Evolutionary conservation across 1,140 invertebrate genomes (phyloP), one percentile per base, ranked within the genome.

Genomic region (Zophobas atratus): DNA sequence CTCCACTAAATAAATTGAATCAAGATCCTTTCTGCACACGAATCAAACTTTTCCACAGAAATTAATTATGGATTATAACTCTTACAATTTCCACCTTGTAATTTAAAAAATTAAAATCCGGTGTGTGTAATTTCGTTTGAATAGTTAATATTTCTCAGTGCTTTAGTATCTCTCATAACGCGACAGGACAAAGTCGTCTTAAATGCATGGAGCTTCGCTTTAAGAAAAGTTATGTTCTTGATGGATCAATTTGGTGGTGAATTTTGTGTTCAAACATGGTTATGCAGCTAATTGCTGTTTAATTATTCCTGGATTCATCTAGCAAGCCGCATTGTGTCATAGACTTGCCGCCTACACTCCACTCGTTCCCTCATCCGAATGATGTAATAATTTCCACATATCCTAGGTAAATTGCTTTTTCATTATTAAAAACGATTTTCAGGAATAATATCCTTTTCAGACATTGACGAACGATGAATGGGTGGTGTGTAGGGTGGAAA

Each of bases 281-380:
- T 67, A 67, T 67, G 60, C 60, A 67, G 60, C 39, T 67, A 67
- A 67, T 67, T 67, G 60, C 60, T 67, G 38, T 67, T 67, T 67
- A 67, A 67, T 67, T 67, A 67, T 67, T 67, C 60, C 38, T 67
- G 60, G 60, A 67, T 67, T 67, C 60, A 67, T 67, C 60, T 67
- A 43, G 60, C 60, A 6, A 67, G 33, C 60, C 38, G 60, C 39
- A 67, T 67, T 67, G 39, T 67, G 60, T 67, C 60, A 41, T 67
- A 67, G 60, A 43, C 60, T 67, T 67, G 60, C 39, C 60, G 38
- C n/a, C 39, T 43, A 8, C 3, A 20, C 60, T 43, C 55, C 33
- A 2, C 8, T 34, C 35, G n/a, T 32, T 39, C 43, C 39, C 38
- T 43, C 39, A 43, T 67, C 39, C 35, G 43, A 20, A 43, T 67